These are phyloP conservation scores for Cabera pusaria DNA, from an alignment of 2,888 invertebrate species.

Conservation along the genomic window DNA sequence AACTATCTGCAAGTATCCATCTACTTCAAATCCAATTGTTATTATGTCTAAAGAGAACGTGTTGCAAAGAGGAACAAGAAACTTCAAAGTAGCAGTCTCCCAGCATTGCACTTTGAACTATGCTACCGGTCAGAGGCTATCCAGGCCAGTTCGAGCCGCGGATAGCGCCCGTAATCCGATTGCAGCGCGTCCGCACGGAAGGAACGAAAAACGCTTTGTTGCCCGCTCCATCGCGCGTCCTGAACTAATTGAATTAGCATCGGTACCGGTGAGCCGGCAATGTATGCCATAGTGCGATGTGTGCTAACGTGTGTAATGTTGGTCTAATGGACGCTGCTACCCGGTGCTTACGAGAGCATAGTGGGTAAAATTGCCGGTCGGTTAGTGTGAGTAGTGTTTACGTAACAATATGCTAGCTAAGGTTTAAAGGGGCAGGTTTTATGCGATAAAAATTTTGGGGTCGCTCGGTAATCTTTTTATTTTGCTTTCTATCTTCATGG, in stretches of 20 bases:
- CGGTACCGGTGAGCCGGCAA: slow-evolving; percentile 40
- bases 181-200: slow-evolving; percentile 51
- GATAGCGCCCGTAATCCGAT: slow-evolving; percentile 74
- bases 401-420: slow-evolving; percentile 1
- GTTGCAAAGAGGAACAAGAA: not conserved
- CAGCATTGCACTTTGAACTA: slow-evolving; percentile 23
- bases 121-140: slow-evolving; percentile 35
- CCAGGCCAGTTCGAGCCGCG: slow-evolving; percentile 51
- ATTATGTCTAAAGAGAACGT: no score
- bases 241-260: slow-evolving; percentile 67
- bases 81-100: slow-evolving; percentile 7
- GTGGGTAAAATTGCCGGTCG: slow-evolving; percentile 17
- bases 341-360: slow-evolving; percentile 17
- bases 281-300: slow-evolving; percentile 30
- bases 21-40: no score
- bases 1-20: no score
- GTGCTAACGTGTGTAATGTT: slow-evolving; percentile 27
- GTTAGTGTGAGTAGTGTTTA: slow-evolving; percentile 18
- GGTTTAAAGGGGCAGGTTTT: no score
- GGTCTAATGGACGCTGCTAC: slow-evolving; percentile 18
- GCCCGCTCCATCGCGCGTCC: slow-evolving; percentile 56
- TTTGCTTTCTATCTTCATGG: no score
- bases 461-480: no score
- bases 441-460: no score
- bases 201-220: slow-evolving; percentile 56